Evolutionary conservation across 1,140 invertebrate species (phyloP), one percentile per base, ranked within the genome.

Genomic region (Solenopsis fugax): DNA sequence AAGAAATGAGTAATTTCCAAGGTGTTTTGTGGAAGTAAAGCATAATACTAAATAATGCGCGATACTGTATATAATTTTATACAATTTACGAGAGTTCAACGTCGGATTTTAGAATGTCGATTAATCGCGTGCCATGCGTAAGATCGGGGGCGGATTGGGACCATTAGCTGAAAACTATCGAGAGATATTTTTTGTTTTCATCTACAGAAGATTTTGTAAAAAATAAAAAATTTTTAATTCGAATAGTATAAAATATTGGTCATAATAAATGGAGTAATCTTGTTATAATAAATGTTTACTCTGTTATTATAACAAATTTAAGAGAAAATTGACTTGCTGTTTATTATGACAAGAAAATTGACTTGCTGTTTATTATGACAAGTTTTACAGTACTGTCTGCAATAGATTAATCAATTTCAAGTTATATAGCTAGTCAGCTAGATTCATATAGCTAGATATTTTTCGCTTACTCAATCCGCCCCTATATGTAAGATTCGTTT

Each of bases 51-150:
- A 86, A 75, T 77, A 78, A 85, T 29, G 29, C 60, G 77, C 54
- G 85, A 88, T 84, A 77, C 81, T 93, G 92, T 93, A 92, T 58
- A 93, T 92, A 93, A 91, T 92, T 93, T 93, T 93, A 88, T 93
- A 93, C 87, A 52, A 88, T 71, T 86, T 92, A 90, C 85, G 88
- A 91, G 69, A 73, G 80, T 85, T 91, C 73, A 88, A 69, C 41
- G 67, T 89, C 75, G 71, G 41, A 76, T 77, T 86, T 85, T 80
- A 81, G 69, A 58, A 77, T 18, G 41, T 82, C 64, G 54, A 34
- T 90, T 86, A 87, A 90, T 41, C 82, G 91, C 90, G 91, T 92
- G 92, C 92, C 92, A 92, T 92, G 90, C 73, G 86, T 92, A 92
- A 92, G 86, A 90, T 78, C 24, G 24, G 56, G 76, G 60, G 76